These are phyloP conservation scores for Spizaetus ornatus DNA, from an alignment of 2,113 vertebrate species.

Conservation along the genomic window DNA sequence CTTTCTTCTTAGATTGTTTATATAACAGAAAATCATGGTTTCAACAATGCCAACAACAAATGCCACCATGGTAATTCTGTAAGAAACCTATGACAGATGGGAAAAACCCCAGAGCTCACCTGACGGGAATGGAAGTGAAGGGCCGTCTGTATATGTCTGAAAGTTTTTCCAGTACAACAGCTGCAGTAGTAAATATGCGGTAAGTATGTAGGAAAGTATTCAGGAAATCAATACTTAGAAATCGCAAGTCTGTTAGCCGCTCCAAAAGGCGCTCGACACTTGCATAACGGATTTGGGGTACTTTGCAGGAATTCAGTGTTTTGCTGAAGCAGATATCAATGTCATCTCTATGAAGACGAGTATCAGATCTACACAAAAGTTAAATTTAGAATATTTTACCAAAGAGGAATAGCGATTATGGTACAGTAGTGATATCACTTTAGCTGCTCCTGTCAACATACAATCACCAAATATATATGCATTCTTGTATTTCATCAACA, in stretches of 20 bases:
- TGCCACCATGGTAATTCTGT: rapidly evolving
- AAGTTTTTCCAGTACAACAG: slow-evolving; percentile 92
- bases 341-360: slow-evolving; percentile 95
- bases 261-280: slow-evolving; percentile 95
- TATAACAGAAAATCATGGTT: neutral
- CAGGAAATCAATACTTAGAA: slow-evolving; percentile 98
- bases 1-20: neutral
- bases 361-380: slow-evolving; percentile 83
- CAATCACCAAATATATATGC: neutral
- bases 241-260: slow-evolving; percentile 92
- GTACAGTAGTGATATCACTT: neutral
- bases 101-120: slow-evolving; percentile 60
- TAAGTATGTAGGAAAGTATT: slow-evolving; percentile 99
- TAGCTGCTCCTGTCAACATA: neutral
- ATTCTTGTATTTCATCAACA: neutral
- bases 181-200: slow-evolving; percentile 91
- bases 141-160: slow-evolving; percentile 95
- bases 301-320: slow-evolving; percentile 99
- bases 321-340: slow-evolving; percentile 99
- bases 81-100: neutral
- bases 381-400: neutral
- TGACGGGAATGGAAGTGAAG: slow-evolving; percentile 94
- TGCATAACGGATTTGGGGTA: slow-evolving; percentile 96
- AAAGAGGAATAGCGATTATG: neutral
- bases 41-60: neutral